These are phyloP conservation scores for Delichon dasypus DNA, from an alignment of 2,797 vertebrate genomes.

Conservation along the genomic window DNA sequence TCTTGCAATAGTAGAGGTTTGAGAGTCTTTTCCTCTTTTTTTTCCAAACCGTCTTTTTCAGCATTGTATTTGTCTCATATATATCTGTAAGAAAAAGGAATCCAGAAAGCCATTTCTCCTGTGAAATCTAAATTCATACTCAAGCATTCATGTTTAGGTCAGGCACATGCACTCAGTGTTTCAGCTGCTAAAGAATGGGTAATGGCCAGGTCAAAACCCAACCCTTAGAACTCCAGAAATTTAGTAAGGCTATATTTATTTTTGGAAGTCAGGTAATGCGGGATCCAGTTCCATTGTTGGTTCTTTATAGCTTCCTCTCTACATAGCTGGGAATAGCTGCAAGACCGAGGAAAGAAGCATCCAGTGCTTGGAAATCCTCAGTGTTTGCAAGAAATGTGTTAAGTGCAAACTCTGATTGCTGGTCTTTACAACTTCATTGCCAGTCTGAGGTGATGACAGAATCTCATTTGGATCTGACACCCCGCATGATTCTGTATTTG, in stretches of 20 bases:
- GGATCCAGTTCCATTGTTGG: neutral
- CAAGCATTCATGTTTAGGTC: accelerated
- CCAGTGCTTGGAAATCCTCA: neutral
- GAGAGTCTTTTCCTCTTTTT: neutral
- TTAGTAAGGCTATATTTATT: neutral
- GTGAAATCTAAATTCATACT: neutral
- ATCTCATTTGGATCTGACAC: neutral
- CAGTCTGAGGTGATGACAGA: neutral
- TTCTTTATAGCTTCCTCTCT: neutral
- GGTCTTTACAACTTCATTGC: neutral
- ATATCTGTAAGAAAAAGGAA: neutral
- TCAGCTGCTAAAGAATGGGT: neutral
- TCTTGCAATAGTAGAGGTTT: neutral
- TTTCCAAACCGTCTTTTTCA: neutral
- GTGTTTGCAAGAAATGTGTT: neutral
- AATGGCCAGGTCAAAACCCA: neutral
- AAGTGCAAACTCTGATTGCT: neutral
- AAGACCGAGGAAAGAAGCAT: neutral
- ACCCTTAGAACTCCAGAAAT: neutral
- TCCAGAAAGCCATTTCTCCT: neutral
- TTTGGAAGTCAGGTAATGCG: neutral
- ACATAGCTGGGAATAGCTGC: neutral
- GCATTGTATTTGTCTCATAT: neutral
- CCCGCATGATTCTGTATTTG: neutral
- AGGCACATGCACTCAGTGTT: neutral